phyloP scores from a whole-genome alignment of 2,888 invertebrate genomes.

The Metopia argyrocephala region DNA sequence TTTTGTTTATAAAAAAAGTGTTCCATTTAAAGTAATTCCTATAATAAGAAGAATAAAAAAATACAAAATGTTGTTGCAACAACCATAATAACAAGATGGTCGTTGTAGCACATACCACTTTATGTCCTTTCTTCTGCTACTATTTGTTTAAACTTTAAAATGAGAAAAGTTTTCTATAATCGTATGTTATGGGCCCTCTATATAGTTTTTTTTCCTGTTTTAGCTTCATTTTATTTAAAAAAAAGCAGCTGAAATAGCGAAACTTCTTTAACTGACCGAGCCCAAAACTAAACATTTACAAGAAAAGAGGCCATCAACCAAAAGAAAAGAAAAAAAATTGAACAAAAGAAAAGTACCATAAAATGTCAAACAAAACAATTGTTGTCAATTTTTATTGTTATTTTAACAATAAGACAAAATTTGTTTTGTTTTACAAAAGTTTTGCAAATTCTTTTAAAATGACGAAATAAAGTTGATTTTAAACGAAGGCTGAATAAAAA shows the following conservation, averaged over 20 bases:
- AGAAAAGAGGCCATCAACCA: constrained; percentile 7
- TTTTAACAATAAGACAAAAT: constrained; percentile 4
- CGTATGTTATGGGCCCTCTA: constrained; percentile 55
- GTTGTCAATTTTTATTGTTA: constrained; percentile 47
- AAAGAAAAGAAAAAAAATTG: too few relatives aligned
- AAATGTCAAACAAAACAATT: constrained; percentile 36
- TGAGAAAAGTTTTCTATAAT: constrained; percentile 62
- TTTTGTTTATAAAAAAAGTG: too few relatives aligned
- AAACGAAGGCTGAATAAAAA: too few relatives aligned
- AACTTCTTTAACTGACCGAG: constrained; percentile 39
- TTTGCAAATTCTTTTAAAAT: neutral
- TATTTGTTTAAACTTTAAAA: constrained; percentile 60
- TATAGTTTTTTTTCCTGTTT: constrained; percentile 7
- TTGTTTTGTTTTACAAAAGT: neutral
- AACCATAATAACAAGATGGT: too few relatives aligned
- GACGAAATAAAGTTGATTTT: too few relatives aligned
- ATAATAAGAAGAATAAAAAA: too few relatives aligned
- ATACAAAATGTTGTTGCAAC: too few relatives aligned
- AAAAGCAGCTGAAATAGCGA: neutral
- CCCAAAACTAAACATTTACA: constrained; percentile 3
- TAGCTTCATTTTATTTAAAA: neutral
- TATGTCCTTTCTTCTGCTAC: too few relatives aligned
- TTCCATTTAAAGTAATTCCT: too few relatives aligned
- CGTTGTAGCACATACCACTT: too few relatives aligned
- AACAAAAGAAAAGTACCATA: neutral